Evolutionary conservation across 2,888 invertebrate genomes (phyloP), one percentile per base, ranked within the genome.

Genomic region (Atethmia centrago): DNA sequence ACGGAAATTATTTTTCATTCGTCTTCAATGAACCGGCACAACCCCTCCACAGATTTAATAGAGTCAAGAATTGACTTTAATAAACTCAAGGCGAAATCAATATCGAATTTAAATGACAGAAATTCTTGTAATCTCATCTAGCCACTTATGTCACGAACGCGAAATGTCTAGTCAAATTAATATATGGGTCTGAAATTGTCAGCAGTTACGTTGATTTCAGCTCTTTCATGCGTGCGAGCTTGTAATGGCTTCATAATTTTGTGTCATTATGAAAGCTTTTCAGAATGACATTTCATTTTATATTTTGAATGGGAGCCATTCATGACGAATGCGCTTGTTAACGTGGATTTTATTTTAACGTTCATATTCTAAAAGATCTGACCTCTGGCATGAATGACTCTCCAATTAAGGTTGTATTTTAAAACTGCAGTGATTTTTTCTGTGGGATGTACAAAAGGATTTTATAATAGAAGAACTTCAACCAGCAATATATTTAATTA

Each of bases 51-150:
- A 71, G 67, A 76, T 79, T 77, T 63, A 73, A 68, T 72, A 68
- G 47, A 68, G 74, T 68, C n/a, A 53, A 72, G 42, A 83, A 79
- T 80, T 80, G 71, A 53, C 47, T 70, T 68, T 51, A 86, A 81
- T 84, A 80, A 64, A 74, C 64, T 82, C 85, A 87, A 87, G 87
- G 87, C 71, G 61, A 85, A 78, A 85, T 82, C 87, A 80, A 87
- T 84, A 84, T 87, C 74, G 79, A 81, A 85, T 81, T 78, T 66
- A 82, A 83, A 80, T 81, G 74, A 82, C 71, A 82, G 59, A 79
- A 81, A 69, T 80, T 73, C 62, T 71, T 65, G 74, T 84, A 77
- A 85, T 80, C 64, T 75, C 72, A 83, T 85, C 71, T 55, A 69
- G 68, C 25, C 74, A 69, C 68, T 74, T 71, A 59, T 58, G 69